phyloP scores from a whole-genome alignment of 2,113 vertebrate species.

The Procavia capensis region DNA sequence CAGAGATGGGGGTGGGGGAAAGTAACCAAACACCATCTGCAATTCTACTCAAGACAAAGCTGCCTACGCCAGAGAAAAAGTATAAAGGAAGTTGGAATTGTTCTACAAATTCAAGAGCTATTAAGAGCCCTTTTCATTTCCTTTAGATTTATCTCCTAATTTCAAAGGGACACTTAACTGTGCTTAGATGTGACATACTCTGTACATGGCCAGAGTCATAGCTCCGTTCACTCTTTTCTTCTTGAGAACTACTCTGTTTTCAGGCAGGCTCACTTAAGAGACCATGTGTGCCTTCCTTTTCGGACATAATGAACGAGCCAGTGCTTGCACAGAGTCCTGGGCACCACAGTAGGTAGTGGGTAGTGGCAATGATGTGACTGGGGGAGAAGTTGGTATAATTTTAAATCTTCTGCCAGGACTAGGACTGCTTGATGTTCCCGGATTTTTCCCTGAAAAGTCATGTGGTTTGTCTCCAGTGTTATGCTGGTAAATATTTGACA shows the following conservation, averaged over 20 bases:
- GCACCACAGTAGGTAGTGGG: background rate
- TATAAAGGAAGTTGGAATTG: slow-evolving; percentile 37
- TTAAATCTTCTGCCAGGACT: slow-evolving; percentile 18
- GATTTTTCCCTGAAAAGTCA: background rate
- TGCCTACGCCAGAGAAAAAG: slow-evolving; percentile 64
- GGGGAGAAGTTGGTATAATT: background rate
- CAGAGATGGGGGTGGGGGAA: slow-evolving; percentile 22
- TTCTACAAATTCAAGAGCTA: slow-evolving; percentile 32
- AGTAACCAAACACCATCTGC: slow-evolving; percentile 51
- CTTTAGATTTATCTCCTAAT: slow-evolving; percentile 40
- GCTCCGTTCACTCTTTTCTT: slow-evolving; percentile 37
- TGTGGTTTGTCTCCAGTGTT: background rate
- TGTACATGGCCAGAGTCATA: background rate
- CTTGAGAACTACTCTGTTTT: slow-evolving; percentile 9
- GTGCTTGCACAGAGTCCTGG: background rate
- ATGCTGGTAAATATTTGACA: background rate
- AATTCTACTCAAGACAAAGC: slow-evolving; percentile 40
- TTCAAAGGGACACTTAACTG: slow-evolving; percentile 46
- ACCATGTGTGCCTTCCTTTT: background rate
- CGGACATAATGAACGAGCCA: too few relatives aligned
- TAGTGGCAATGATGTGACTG: background rate
- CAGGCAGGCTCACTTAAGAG: background rate
- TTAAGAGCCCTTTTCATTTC: slow-evolving; percentile 34
- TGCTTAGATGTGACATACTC: background rate
- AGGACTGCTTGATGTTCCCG: background rate